phyloP scores from a whole-genome alignment of 2,888 invertebrate genomes.

The Macaria liturata region DNA sequence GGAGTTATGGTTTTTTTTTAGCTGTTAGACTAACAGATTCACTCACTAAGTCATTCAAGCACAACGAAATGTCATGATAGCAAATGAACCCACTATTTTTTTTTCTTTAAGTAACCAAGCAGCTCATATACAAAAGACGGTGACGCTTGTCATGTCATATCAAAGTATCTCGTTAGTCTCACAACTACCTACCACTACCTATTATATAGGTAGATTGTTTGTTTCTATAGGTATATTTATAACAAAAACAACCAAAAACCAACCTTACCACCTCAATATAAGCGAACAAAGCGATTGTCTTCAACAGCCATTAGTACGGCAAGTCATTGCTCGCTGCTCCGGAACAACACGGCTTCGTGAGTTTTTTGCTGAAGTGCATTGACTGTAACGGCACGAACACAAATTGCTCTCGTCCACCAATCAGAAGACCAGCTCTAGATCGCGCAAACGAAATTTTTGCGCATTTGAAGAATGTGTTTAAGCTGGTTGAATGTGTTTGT shows the following conservation, averaged over 20 bases:
- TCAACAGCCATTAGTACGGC: slow-evolving; percentile 16
- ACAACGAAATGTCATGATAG: too few relatives aligned
- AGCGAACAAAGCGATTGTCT: neutral
- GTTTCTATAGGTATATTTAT: too few relatives aligned
- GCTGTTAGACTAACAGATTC: too few relatives aligned
- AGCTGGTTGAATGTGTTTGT: neutral
- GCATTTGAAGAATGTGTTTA: slow-evolving; percentile 43
- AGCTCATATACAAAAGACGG: too few relatives aligned
- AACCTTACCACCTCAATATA: neutral
- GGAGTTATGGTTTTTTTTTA: too few relatives aligned
- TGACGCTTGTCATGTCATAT: too few relatives aligned
- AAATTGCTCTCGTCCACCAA: slow-evolving; percentile 58
- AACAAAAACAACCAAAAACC: neutral
- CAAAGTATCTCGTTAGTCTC: too few relatives aligned
- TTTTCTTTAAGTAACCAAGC: too few relatives aligned
- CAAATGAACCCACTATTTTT: too few relatives aligned
- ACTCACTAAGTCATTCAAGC: too few relatives aligned
- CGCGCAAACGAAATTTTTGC: slow-evolving; percentile 61
- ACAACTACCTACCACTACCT: too few relatives aligned
- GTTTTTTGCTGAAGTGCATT: slow-evolving; percentile 64
- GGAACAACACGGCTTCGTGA: slow-evolving; percentile 40
- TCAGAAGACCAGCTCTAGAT: slow-evolving; percentile 51
- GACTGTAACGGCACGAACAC: slow-evolving; percentile 69
- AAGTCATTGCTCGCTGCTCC: slow-evolving; percentile 30
- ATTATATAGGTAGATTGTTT: too few relatives aligned